Conservation (phyloP, 92 coral and sea anemone species). For the Anthopleura xanthogrammica region DNA sequence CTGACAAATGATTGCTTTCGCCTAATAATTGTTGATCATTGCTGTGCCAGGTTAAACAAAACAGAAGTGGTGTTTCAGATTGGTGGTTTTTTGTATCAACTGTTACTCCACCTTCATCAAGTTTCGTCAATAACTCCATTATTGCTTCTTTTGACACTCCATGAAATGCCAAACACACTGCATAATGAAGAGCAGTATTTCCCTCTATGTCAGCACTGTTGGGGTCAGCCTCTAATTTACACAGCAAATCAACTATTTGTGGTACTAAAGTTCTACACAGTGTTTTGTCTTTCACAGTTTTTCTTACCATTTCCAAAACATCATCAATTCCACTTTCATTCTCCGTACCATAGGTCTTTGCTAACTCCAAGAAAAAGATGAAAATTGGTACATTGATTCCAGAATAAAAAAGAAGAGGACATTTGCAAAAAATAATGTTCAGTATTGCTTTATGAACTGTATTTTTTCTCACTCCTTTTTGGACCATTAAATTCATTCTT, state of each 20-base stretch:
- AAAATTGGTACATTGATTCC: background rate
- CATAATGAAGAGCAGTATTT: constrained; percentile 24
- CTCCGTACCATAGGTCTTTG: background rate
- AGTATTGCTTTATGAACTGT: background rate
- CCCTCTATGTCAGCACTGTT: constrained; percentile 31
- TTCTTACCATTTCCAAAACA: background rate
- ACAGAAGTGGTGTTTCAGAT: constrained; percentile 24
- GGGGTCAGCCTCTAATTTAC: background rate
- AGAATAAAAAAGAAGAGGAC: background rate
- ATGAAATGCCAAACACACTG: constrained; percentile 1
- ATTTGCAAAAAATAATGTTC: background rate
- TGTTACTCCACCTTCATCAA: constrained; percentile 4
- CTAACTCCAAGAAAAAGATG: background rate
- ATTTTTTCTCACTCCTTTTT: background rate
- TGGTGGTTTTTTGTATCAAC: background rate
- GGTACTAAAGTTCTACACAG: background rate
- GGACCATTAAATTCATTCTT: background rate
- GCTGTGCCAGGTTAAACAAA: background rate
- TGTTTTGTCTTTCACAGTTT: background rate
- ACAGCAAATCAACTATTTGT: constrained; percentile 4
- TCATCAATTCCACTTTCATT: background rate
- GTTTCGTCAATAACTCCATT: background rate
- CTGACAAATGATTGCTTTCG: background rate
- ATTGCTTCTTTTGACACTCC: constrained; percentile 15
- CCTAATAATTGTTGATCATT: background rate